phyloP scores from a whole-genome alignment of 2,113 vertebrate species.

The Epinephelus moara region DNA sequence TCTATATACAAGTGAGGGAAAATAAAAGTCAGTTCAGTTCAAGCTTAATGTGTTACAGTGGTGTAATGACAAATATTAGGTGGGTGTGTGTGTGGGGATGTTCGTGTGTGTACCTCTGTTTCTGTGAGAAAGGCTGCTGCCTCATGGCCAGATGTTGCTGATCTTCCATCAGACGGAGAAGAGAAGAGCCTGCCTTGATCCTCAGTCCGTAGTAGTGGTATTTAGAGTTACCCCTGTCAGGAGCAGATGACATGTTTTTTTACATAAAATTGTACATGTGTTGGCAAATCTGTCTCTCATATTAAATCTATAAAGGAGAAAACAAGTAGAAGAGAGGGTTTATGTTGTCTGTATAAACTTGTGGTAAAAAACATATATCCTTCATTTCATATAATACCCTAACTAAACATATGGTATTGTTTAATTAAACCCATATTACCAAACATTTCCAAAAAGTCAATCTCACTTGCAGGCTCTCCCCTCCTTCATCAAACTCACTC shows the following conservation, averaged over 20 bases:
- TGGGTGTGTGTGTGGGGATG: not conserved
- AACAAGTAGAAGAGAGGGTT: not conserved
- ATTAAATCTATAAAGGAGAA: not conserved
- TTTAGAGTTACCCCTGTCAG: slow-evolving; percentile 92
- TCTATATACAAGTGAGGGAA: too few species aligned
- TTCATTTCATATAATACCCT: not conserved
- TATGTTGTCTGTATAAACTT: not conserved
- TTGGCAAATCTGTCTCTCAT: not conserved
- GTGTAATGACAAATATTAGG: not conserved
- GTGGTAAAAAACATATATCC: not conserved
- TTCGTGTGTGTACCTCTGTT: slow-evolving; percentile 87
- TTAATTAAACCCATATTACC: not conserved
- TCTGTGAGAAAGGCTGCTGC: slow-evolving; percentile 95
- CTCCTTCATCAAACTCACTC: slow-evolving; percentile 43
- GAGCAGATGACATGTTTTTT: slow-evolving; percentile 20
- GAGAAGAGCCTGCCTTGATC: slow-evolving; percentile 93
- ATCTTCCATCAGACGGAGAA: slow-evolving; percentile 93
- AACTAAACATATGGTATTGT: not conserved
- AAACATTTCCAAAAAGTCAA: slow-evolving; percentile 40
- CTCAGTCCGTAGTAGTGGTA: slow-evolving; percentile 96
- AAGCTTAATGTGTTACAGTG: not conserved
- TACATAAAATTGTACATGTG: not conserved
- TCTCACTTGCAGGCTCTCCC: slow-evolving; percentile 14
- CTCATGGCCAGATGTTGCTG: slow-evolving; percentile 96
- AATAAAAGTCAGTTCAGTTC: too few species aligned